Base-by-base conservation (phyloP, 2,797 vertebrate genomes). In the Luscinia megarhynchos region DNA sequence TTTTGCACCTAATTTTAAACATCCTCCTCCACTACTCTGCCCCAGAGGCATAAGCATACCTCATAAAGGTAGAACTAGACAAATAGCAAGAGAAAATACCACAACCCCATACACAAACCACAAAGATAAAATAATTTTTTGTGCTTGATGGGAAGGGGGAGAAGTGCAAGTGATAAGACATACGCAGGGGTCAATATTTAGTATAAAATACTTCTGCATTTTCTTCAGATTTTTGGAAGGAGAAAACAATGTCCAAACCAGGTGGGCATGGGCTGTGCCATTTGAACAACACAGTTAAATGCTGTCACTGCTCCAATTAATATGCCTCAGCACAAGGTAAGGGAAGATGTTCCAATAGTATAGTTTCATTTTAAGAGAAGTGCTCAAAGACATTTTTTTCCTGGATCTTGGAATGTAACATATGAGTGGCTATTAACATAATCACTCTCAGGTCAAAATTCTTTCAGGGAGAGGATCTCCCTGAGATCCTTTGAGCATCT, bases 1-100 rank as follows among this genome's bases (percentile, higher is more conserved):
- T 72, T 95, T 85, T 87, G 19, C 43, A 55, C 62, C 72, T 83
- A 32, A 89, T 93, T 95, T 93, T 51, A 87, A 92, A 91, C 30
- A 68, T 67, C 24, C 32, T 76, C 36, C 64, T 92, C 75, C 61
- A 53, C 54, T 53, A 19, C 43, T 87, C 70, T 94, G 50, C 63
- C 84, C 61, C 48, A 53, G 74, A 82, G 84, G 63, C 62, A 66
- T 29, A 14, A 89, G 32, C 4, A 6, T 45, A 85, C 64, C 46
- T 74, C 57, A 75, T 45, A 68, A 75, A 89, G 53, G 61, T 24
- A 94, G 36, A 87, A 58, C 17, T 16, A 89, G n/a, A 53, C 36
- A 59, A 89, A 90, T 15, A 69, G 61, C 68, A 85, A 80, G 32
- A 72, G 50, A 78, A 92, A 92, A 93, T 54, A 95, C 66, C 75